phyloP scores from a whole-genome alignment of 2,113 vertebrate genomes.

The Donacobius atricapilla region DNA sequence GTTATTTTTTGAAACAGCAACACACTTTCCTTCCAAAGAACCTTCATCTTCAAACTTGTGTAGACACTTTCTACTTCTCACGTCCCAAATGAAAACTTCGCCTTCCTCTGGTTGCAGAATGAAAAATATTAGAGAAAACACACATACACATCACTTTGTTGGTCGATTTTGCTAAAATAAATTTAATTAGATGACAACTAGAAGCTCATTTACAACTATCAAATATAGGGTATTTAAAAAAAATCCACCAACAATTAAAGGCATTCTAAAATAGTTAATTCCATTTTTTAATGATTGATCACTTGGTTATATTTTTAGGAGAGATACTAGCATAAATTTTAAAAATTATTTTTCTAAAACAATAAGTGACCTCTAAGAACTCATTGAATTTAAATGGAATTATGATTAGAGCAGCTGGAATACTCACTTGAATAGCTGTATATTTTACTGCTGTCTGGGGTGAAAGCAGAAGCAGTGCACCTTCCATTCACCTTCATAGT shows the following conservation, averaged over 20 bases:
- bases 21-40: constrained; percentile 81
- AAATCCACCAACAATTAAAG: not conserved
- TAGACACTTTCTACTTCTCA: constrained; percentile 85
- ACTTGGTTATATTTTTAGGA: not conserved
- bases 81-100: constrained; percentile 91
- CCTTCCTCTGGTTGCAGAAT: constrained; percentile 79
- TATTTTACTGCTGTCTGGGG: constrained; percentile 83
- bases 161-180: not conserved
- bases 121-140: not conserved
- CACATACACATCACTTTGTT: not conserved
- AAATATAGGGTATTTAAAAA: not conserved
- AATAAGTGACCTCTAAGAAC: not conserved
- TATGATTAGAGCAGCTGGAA: not conserved
- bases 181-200: not conserved
- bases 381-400: not conserved
- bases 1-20: constrained; percentile 84
- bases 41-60: constrained; percentile 90
- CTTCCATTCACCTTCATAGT: constrained; percentile 90
- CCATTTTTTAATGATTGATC: not conserved
- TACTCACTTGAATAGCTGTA: constrained; percentile 83
- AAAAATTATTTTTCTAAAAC: not conserved
- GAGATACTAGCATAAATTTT: not conserved
- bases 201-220: not conserved
- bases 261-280: not conserved
- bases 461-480: constrained; percentile 77